These are phyloP conservation scores for Eupithecia vulgata DNA, from an alignment of 2,888 invertebrate species.

Conservation along the genomic window DNA sequence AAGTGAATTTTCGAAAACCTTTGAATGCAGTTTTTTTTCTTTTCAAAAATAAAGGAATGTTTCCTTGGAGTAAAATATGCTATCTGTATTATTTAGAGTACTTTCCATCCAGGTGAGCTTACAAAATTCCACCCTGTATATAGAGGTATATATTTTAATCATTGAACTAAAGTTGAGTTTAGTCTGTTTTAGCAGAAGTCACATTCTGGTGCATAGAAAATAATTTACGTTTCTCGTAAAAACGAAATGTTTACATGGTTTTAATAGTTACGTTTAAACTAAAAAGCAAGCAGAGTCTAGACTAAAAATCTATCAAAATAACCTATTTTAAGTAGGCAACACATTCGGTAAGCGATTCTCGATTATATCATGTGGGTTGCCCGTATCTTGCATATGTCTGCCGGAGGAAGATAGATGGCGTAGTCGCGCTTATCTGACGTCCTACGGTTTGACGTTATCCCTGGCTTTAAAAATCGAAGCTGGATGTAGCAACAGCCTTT, in stretches of 20 bases:
- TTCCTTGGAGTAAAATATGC: too few species aligned
- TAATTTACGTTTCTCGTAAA: neutral
- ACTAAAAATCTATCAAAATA: neutral
- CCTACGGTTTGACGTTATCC: slow-evolving; percentile 60
- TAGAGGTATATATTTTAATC: too few species aligned
- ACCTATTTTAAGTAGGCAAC: slow-evolving; percentile 16
- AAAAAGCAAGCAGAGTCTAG: neutral
- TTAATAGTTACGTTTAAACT: neutral
- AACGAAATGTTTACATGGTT: neutral
- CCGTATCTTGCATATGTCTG: slow-evolving; percentile 66
- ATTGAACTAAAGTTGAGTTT: neutral
- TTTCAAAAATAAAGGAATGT: too few species aligned
- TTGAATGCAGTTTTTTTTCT: too few species aligned
- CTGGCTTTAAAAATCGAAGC: slow-evolving; percentile 60
- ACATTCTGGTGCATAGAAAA: neutral
- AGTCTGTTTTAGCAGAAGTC: neutral
- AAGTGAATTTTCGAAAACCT: too few species aligned
- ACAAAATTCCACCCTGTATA: too few species aligned
- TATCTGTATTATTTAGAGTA: too few species aligned
- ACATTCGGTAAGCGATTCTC: slow-evolving; percentile 66
- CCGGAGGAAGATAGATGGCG: slow-evolving; percentile 74
- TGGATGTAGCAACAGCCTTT: slow-evolving; percentile 48
- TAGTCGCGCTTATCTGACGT: slow-evolving; percentile 65
- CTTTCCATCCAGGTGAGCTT: too few species aligned
- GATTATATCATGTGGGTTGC: slow-evolving; percentile 69